Conservation (phyloP, 2,888 invertebrate genomes). For the Diarsia rubi region DNA sequence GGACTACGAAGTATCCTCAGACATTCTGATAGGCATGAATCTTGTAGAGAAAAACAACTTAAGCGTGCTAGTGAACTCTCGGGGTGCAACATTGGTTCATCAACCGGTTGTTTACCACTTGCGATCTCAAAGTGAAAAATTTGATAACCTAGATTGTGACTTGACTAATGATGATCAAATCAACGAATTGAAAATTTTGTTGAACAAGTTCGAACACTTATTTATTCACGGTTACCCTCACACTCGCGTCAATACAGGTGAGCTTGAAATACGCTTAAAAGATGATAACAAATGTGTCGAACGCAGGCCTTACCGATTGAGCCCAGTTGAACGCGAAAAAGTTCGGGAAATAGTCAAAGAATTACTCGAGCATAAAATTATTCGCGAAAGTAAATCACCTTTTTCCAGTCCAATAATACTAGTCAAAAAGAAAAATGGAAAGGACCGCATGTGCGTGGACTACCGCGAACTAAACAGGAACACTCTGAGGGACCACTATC, state of each 20-base stretch:
- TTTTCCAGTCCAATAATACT: constrained; percentile 68
- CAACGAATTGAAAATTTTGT: constrained; percentile 39
- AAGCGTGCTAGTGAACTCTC: constrained; percentile 41
- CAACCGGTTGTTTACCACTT: constrained; percentile 46
- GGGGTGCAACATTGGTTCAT: constrained; percentile 47
- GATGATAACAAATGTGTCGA: constrained; percentile 63
- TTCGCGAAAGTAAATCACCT: constrained; percentile 67
- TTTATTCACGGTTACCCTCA: constrained; percentile 54
- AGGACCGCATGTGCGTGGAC: constrained; percentile 51
- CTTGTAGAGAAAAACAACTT: constrained; percentile 44
- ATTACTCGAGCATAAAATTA: constrained; percentile 65
- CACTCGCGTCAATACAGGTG: constrained; percentile 66
- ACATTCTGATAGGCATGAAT: constrained; percentile 58
- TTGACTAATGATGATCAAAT: constrained; percentile 50
- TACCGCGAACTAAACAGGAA: constrained; percentile 47
- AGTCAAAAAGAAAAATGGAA: constrained; percentile 68
- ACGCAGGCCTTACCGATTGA: constrained; percentile 67
- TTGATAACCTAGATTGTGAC: constrained; percentile 59
- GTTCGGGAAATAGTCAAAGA: constrained; percentile 64
- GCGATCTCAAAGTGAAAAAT: constrained; percentile 32
- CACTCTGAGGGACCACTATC: constrained; percentile 36
- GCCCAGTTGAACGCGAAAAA: constrained; percentile 66
- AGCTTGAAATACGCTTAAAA: constrained; percentile 55
- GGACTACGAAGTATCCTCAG: constrained; percentile 48
- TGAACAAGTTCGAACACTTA: constrained; percentile 64